These are phyloP conservation scores for Philotrypesis tridentata DNA, from an alignment of 1,140 invertebrate genomes.

Conservation along the genomic window DNA sequence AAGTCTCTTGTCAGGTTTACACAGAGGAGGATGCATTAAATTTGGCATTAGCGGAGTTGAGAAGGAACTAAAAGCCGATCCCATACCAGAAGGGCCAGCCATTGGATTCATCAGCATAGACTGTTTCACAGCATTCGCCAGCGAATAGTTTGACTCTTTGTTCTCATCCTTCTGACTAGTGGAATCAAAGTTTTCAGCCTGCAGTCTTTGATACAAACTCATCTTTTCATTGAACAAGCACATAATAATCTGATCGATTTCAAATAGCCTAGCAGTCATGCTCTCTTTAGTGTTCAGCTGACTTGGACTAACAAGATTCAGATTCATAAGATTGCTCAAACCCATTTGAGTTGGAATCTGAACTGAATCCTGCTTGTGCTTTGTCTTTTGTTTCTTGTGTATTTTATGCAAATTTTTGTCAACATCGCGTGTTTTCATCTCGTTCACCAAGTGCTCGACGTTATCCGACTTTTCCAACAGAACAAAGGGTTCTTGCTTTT, in stretches of 20 bases:
- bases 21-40: not conserved
- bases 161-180: not conserved
- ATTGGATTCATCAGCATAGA: not conserved
- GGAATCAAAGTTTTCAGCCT: slow-evolving; percentile 46
- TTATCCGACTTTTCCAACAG: slow-evolving; percentile 54
- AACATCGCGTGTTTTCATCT: not conserved
- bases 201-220: slow-evolving; percentile 63
- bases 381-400: slow-evolving; percentile 24
- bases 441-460: slow-evolving; percentile 47
- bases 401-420: slow-evolving; percentile 39
- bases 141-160: not conserved
- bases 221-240: slow-evolving; percentile 68
- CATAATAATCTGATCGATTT: slow-evolving; percentile 70
- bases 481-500: slow-evolving; percentile 48
- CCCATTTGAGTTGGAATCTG: slow-evolving; percentile 14
- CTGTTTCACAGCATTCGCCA: not conserved
- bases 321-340: not conserved
- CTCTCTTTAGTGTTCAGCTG: slow-evolving; percentile 52
- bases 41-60: not conserved
- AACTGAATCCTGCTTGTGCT: slow-evolving; percentile 10
- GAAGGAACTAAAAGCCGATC: not conserved
- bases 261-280: slow-evolving; percentile 66
- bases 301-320: not conserved
- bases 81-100: not conserved
- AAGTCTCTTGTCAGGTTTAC: not conserved